Evolutionary conservation across 2,113 vertebrate species (phyloP).

Genomic region (Equus quagga): DNA sequence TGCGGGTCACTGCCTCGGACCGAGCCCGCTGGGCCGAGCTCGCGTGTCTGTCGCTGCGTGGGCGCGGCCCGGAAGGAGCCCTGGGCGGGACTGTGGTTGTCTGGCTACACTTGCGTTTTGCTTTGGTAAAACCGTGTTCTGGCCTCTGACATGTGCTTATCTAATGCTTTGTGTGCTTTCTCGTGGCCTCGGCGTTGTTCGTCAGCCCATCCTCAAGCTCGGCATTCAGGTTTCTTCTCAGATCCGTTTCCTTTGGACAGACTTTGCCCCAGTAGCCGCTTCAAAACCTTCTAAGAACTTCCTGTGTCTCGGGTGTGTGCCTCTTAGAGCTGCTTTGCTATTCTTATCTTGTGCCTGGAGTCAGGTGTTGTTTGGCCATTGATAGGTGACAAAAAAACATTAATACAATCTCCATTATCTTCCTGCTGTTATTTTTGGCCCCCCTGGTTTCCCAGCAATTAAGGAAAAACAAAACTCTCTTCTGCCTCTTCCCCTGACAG

Average conservation of each 20-base stretch:
- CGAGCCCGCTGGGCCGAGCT: neutral
- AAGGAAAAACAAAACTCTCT: neutral
- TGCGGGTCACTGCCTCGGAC: too few species aligned
- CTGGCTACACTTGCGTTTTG: neutral
- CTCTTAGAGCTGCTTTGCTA: neutral
- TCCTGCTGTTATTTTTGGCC: neutral
- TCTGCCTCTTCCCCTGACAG: neutral
- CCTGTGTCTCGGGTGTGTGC: neutral
- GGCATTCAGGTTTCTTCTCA: neutral
- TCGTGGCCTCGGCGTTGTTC: accelerated
- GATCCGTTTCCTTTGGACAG: neutral
- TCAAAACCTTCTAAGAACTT: neutral
- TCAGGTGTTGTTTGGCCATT: neutral
- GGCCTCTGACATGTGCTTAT: neutral
- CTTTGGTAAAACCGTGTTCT: accelerated
- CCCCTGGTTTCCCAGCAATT: neutral
- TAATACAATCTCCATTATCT: neutral
- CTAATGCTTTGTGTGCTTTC: neutral
- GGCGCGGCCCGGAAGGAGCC: neutral
- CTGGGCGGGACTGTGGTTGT: accelerated
- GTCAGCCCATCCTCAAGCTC: neutral
- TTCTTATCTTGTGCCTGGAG: neutral
- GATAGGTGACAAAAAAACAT: neutral
- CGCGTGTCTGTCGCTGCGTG: too few species aligned
- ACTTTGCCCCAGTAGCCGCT: neutral